A percentile compares a stretch with the other conserved stretches of the same genome.
phyloP scores from a whole-genome alignment of 2,113 vertebrate genomes.

The Tragelaphus scriptus region DNA sequence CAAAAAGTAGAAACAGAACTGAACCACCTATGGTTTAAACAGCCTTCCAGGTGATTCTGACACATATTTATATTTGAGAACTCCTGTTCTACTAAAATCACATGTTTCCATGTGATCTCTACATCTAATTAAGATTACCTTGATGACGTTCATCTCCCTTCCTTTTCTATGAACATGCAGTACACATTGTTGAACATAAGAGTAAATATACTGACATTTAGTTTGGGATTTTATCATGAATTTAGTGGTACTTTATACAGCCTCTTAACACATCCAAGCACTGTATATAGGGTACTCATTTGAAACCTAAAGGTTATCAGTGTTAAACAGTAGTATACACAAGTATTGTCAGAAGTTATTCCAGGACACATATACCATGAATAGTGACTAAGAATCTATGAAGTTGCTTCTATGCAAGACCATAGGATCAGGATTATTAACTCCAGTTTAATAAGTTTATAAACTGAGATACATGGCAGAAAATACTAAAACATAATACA shows the following conservation, averaged over 20 bases:
- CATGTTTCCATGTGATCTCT: neutral
- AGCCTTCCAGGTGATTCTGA: neutral
- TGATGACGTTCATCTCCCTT: neutral
- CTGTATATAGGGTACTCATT: neutral
- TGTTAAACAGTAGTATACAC: neutral
- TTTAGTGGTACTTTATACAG: neutral
- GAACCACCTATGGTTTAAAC: neutral
- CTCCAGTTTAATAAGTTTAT: neutral
- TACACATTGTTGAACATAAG: neutral
- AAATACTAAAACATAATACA: neutral
- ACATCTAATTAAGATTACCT: neutral
- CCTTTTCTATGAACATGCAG: neutral
- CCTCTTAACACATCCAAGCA: neutral
- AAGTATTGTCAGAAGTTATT: neutral
- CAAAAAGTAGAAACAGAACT: neutral
- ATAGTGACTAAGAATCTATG: neutral
- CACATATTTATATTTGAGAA: neutral
- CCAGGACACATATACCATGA: neutral
- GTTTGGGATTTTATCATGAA: neutral
- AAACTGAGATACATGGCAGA: neutral
- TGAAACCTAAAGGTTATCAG: neutral
- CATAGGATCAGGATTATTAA: neutral
- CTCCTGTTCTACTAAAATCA: neutral
- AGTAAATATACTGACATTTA: neutral
- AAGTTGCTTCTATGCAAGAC: neutral